Percentiles rank a stretch among this genome's conserved stretches.
These are phyloP conservation scores for Aleiodes alternator DNA, from an alignment of 2,888 invertebrate genomes.

Conservation along the genomic window DNA sequence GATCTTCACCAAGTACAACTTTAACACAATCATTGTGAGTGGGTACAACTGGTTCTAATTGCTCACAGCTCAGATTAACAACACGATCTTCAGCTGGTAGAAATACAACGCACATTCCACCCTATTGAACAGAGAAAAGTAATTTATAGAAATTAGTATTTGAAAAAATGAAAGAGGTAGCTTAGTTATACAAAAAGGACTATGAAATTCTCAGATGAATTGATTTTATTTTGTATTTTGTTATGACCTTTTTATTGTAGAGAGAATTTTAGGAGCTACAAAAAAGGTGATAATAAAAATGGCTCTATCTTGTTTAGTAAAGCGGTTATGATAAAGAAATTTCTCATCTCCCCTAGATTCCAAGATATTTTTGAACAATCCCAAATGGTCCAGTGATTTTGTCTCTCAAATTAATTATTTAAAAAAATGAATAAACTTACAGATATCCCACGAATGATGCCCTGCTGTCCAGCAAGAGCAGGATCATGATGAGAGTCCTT, in stretches of 20 bases:
- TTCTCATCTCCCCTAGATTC: no score
- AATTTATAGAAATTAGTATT: slow-evolving; percentile 7
- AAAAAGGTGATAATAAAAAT: no score
- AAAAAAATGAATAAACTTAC: slow-evolving; percentile 72
- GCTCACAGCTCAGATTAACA: slow-evolving; percentile 89
- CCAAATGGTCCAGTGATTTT: neutral
- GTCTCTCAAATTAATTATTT: neutral
- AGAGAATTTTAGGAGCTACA: no score
- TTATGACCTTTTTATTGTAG: no score
- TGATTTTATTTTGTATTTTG: no score
- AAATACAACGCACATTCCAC: slow-evolving; percentile 92
- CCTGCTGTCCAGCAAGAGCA: slow-evolving; percentile 89
- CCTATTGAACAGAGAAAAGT: slow-evolving; percentile 74
- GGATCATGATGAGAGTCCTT: slow-evolving; percentile 86
- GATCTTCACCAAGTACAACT: slow-evolving; percentile 86
- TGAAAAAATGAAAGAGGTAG: neutral
- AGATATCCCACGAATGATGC: slow-evolving; percentile 90
- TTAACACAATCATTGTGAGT: slow-evolving; percentile 91
- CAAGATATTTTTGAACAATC: no score
- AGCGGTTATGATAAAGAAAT: no score
- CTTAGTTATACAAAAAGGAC: no score
- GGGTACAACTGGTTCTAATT: slow-evolving; percentile 93
- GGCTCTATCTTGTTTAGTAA: no score
- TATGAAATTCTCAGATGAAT: no score
- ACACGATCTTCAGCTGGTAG: slow-evolving; percentile 91